phyloP scores from a whole-genome alignment of 2,888 invertebrate species.

The Tachystola acroxantha region DNA sequence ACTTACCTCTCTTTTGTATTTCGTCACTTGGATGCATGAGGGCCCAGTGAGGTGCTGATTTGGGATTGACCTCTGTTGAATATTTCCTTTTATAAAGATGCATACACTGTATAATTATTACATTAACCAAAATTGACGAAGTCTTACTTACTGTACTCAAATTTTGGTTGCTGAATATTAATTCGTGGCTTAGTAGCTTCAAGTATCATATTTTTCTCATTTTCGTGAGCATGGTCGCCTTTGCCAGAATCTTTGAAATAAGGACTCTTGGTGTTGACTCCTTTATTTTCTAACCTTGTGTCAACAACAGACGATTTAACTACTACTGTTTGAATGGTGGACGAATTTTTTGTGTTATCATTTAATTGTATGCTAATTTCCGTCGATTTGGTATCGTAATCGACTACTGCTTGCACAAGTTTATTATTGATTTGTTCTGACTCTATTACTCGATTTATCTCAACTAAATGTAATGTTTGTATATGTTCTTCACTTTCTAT shows the following conservation, averaged over 20 bases:
- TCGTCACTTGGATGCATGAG: background rate
- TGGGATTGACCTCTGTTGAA: conserved; percentile 24
- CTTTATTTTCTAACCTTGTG: no score
- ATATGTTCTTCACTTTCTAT: conserved; percentile 4
- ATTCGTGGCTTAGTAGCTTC: conserved; percentile 2
- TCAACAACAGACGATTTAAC: no score
- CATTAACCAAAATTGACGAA: no score
- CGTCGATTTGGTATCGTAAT: no score
- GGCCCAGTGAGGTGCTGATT: conserved; percentile 31
- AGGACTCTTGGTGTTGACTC: no score
- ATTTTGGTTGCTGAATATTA: conserved; percentile 14
- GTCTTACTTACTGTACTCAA: conserved; percentile 33
- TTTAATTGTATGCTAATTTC: no score
- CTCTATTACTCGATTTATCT: background rate
- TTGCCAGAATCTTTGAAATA: conserved; percentile 1
- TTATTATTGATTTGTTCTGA: background rate
- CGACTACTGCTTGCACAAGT: no score
- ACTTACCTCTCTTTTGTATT: background rate
- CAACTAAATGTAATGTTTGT: background rate
- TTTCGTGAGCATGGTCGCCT: background rate
- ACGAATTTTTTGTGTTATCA: no score
- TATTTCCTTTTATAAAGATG: no score
- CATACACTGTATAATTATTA: no score
- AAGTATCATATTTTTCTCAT: background rate
- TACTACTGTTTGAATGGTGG: no score